Evolutionary conservation across 2,797 vertebrate species (phyloP).

Genomic region (Oreochromis mossambicus): DNA sequence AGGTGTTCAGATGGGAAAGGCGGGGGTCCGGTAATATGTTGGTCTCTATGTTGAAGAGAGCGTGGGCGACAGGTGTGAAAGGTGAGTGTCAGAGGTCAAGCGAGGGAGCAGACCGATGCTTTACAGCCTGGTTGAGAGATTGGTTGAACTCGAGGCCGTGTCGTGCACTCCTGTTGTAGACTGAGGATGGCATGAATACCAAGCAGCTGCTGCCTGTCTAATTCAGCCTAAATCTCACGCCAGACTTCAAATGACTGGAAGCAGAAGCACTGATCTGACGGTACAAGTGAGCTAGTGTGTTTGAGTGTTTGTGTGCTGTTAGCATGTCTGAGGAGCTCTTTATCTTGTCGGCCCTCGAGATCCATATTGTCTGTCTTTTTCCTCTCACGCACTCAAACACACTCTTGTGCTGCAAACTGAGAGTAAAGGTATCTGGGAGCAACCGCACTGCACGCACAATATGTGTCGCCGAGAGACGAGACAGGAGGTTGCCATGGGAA

Average conservation of each 20-base stretch:
- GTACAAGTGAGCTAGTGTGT: not conserved
- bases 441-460: conserved; percentile 13
- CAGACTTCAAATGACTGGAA: conserved; percentile 43
- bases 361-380: no score
- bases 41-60: not conserved
- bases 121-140: not conserved
- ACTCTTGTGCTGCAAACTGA: conserved; percentile 5
- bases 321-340: no score
- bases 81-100: conserved; percentile 28
- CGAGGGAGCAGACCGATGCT: not conserved
- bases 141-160: conserved; percentile 20
- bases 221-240: conserved; percentile 37
- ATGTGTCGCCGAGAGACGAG: conserved; percentile 25
- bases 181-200: conserved; percentile 50
- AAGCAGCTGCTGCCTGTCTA: conserved; percentile 52
- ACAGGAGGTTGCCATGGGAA: conserved; percentile 58
- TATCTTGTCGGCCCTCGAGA: no score
- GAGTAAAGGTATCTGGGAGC: conserved; percentile 43
- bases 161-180: not conserved
- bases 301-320: no score
- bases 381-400: conserved; percentile 19
- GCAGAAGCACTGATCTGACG: conserved; percentile 18
- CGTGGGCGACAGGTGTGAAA: conserved; percentile 25
- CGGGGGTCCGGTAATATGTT: not conserved
- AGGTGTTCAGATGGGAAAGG: conserved; percentile 31